These are phyloP conservation scores for Polydrusus cervinus DNA, from an alignment of 2,888 invertebrate species.

Conservation along the genomic window DNA sequence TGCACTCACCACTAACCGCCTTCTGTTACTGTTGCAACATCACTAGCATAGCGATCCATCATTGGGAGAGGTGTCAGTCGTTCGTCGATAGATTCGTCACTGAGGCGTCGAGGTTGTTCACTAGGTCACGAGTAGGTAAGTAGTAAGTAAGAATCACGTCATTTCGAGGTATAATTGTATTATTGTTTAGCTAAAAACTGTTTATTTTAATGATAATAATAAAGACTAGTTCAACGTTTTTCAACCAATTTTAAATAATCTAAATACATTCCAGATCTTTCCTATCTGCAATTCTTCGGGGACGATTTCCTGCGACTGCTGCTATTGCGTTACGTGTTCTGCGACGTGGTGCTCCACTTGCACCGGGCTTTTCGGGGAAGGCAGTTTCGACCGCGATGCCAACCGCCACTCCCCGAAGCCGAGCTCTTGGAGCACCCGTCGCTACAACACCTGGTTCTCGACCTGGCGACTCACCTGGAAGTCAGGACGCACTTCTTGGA, in stretches of 20 bases:
- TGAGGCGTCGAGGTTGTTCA: conserved; percentile 89
- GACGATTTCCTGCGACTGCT: conserved; percentile 95
- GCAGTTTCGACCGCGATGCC: conserved; percentile 89
- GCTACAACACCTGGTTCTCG: conserved; percentile 85
- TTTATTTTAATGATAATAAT: too few species aligned
- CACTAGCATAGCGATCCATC: conserved; percentile 85
- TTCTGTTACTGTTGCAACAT: conserved; percentile 94
- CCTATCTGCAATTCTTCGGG: conserved; percentile 90
- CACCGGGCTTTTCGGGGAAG: conserved; percentile 90
- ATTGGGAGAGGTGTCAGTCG: conserved; percentile 93
- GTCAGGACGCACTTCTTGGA: conserved; percentile 83
- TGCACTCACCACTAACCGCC: conserved; percentile 94
- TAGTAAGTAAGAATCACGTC: not conserved
- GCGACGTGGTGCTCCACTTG: conserved; percentile 90
- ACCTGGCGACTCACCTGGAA: conserved; percentile 88
- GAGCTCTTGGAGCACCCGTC: conserved; percentile 90
- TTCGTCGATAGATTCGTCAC: conserved; percentile 92
- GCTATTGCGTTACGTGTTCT: conserved; percentile 93
- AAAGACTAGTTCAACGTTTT: not conserved
- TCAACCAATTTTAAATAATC: conserved; percentile 28
- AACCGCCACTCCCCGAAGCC: conserved; percentile 89
- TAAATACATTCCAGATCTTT: conserved; percentile 74
- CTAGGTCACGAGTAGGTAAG: conserved; percentile 87
- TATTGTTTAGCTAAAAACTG: too few species aligned
- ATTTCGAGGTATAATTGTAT: conserved; percentile 33